phyloP scores from a whole-genome alignment of 2,888 invertebrate genomes.

The Nomada fabriciana region DNA sequence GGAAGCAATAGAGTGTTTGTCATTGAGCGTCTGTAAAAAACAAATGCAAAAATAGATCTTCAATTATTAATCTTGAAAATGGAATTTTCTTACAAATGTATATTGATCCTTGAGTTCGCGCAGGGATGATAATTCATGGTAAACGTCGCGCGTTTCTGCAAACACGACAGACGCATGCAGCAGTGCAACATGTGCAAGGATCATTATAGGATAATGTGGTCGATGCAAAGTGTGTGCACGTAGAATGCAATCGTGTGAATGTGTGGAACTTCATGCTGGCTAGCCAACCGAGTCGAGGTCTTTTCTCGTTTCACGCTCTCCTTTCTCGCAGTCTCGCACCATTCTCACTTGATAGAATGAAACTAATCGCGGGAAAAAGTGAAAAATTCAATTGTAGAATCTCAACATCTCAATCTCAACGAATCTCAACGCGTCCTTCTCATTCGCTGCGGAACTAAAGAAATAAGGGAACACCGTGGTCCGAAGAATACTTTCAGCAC shows the following conservation, averaged over 20 bases:
- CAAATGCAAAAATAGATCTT: background rate
- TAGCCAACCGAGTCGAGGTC: slow-evolving; percentile 82
- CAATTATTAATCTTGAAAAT: background rate
- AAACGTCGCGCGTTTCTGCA: background rate
- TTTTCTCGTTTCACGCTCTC: slow-evolving; percentile 72
- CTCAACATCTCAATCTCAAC: too few relatives aligned
- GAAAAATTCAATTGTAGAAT: slow-evolving; percentile 21
- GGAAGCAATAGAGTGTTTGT: too few relatives aligned
- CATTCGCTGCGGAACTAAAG: background rate
- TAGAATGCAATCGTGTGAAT: slow-evolving; percentile 29
- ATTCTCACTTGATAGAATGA: slow-evolving; percentile 46
- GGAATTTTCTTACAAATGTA: background rate
- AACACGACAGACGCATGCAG: slow-evolving; percentile 10
- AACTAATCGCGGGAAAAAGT: slow-evolving; percentile 44
- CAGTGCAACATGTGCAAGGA: slow-evolving; percentile 25
- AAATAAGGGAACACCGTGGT: too few relatives aligned
- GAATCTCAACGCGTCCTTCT: background rate
- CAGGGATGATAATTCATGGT: background rate
- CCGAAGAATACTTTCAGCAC: background rate
- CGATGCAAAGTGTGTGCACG: slow-evolving; percentile 30
- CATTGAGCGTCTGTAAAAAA: too few relatives aligned
- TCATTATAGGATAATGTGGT: slow-evolving; percentile 39
- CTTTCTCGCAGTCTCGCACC: slow-evolving; percentile 55
- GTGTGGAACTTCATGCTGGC: slow-evolving; percentile 77
- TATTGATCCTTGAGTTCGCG: background rate